Base-by-base conservation (phyloP, 2,113 vertebrate genomes). In the Notarius quadriscutis region DNA sequence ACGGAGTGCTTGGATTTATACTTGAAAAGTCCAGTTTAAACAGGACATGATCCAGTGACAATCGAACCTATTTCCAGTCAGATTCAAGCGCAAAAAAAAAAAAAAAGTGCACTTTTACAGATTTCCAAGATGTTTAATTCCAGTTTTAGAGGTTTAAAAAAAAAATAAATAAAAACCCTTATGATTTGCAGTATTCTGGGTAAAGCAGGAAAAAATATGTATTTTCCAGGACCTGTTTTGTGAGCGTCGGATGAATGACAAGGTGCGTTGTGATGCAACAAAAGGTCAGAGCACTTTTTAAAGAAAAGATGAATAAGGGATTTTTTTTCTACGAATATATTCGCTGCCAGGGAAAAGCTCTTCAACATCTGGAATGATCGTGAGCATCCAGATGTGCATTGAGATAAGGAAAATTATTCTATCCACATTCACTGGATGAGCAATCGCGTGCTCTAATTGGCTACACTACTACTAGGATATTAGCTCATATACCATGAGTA, bases 41-140 rank as follows among this genome's bases (percentile, higher is more conserved):
- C 69, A 81, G 74, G 81, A 84, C 85, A 71, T 63, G 79, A 84
- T 89, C 90, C 90, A 88, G 90, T 91, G 88, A 91, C 57, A 85
- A 81, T 84, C 60, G 57, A 67, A 84, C 53, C 7, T 51, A 50
- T 82, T 84, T 89, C 87, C 88, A 87, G 84, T 89, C 63, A 41
- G 80, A 88, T 85, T 83, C 78, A 85, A 89, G 88, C 88, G 88
- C 88, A 89, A 85, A 65, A 87, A 78, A 53, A 87, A 77, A 77
- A 51, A 67, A 10, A 67, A 10, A 60, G 85, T 55, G 82, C 72
- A 25, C 11, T 57, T 74, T 75, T 75, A 55, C 15, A 86, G 74
- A 57, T 86, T 77, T 79, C 75, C 67, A 83, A 79, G 30, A 67
- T 10, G n/a, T 10, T 87, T 55, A 20, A 62, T 79, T 88, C 69